phyloP scores from a whole-genome alignment of 2,797 vertebrate species.

The Sphenodon punctatus region DNA sequence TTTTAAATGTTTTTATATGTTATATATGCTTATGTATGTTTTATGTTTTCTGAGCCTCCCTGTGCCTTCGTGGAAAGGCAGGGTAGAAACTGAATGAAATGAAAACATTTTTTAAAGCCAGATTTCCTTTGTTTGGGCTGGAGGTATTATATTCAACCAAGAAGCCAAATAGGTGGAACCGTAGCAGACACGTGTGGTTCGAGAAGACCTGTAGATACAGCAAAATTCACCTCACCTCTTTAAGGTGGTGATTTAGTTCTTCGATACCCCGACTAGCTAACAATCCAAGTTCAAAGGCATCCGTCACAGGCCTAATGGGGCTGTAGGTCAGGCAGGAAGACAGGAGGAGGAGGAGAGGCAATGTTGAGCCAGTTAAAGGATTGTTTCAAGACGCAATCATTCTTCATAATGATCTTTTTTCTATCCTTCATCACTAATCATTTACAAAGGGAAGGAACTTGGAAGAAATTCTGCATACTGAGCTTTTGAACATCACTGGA shows the following conservation, averaged over 20 bases:
- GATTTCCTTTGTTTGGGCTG: background rate
- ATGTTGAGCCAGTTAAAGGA: slow-evolving; percentile 61
- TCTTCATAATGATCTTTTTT: slow-evolving; percentile 58
- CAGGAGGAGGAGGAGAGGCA: slow-evolving; percentile 56
- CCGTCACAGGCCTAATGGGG: slow-evolving; percentile 56
- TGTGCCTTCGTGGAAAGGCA: too few species aligned
- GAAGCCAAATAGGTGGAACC: background rate
- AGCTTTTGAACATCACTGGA: slow-evolving; percentile 31
- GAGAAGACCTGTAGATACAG: slow-evolving; percentile 8
- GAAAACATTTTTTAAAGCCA: background rate
- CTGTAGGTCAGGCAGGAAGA: slow-evolving; percentile 39
- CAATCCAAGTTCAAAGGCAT: slow-evolving; percentile 53
- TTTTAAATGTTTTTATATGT: too few species aligned
- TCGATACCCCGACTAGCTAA: slow-evolving; percentile 54
- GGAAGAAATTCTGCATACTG: background rate
- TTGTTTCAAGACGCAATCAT: slow-evolving; percentile 61
- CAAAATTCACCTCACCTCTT: slow-evolving; percentile 41
- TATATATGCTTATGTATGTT: too few species aligned
- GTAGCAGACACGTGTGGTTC: background rate
- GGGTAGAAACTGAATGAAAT: too few species aligned
- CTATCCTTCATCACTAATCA: slow-evolving; percentile 58
- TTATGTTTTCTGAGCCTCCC: too few species aligned
- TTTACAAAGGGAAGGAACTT: background rate
- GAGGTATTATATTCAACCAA: background rate
- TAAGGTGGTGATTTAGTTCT: slow-evolving; percentile 50